Conservation (phyloP, 1,140 invertebrate species). For the Arctopsyche grandis region DNA sequence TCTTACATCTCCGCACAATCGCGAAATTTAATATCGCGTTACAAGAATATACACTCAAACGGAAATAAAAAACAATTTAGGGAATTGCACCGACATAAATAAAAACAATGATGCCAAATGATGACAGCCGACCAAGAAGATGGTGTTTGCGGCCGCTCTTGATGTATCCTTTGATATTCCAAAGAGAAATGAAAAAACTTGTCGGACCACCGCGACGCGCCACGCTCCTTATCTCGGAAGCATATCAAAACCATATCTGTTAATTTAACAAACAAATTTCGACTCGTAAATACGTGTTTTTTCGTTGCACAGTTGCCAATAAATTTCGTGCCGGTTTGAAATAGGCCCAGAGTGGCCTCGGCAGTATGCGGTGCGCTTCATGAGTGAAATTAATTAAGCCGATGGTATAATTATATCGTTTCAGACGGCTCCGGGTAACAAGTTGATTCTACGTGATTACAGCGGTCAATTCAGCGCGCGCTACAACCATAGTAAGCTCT, state of each 20-base stretch:
- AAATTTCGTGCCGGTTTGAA: too few relatives aligned
- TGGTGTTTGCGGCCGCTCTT: conserved; percentile 27
- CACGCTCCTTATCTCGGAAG: conserved; percentile 10
- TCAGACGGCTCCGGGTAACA: conserved; percentile 43
- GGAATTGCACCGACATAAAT: conserved; percentile 43
- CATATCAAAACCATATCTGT: conserved; percentile 14
- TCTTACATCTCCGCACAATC: neutral
- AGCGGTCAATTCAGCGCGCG: conserved; percentile 12
- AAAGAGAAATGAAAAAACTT: conserved; percentile 5
- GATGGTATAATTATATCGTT: conserved; percentile 52
- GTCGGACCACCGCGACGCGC: conserved; percentile 25
- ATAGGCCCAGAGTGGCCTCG: too few relatives aligned
- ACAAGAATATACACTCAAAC: neutral
- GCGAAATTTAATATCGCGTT: conserved; percentile 1
- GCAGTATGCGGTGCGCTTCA: too few relatives aligned
- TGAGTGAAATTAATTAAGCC: conserved; percentile 49
- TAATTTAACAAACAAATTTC: conserved; percentile 23
- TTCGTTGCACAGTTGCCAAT: too few relatives aligned
- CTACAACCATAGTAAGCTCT: conserved; percentile 14
- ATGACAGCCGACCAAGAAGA: conserved; percentile 35
- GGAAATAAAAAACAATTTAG: conserved; percentile 7
- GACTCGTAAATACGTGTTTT: neutral
- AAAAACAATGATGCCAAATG: conserved; percentile 43
- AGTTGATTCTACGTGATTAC: conserved; percentile 54
- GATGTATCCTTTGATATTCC: conserved; percentile 18